Percentiles rank a stretch among this genome's conserved stretches.
These are phyloP conservation scores for Sardinella longiceps DNA, from an alignment of 2,797 vertebrate genomes.

Conservation along the genomic window DNA sequence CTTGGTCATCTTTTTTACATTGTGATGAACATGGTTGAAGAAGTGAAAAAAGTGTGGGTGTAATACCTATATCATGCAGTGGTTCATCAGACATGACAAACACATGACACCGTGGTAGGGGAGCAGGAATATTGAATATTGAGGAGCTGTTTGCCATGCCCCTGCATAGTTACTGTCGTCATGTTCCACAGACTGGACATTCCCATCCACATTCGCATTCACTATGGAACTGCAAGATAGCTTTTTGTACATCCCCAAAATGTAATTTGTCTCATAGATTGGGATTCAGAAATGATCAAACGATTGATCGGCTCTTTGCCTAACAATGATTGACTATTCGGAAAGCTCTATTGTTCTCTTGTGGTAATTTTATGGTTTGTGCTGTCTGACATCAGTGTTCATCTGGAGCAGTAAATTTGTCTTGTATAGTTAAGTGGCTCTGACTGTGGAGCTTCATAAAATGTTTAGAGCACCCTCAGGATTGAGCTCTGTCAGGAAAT, in stretches of 20 bases:
- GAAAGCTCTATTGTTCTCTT: neutral
- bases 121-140: too few species aligned
- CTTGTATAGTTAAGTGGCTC: constrained; percentile 18
- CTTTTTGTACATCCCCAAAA: too few species aligned
- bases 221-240: too few species aligned
- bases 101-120: neutral
- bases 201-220: too few species aligned
- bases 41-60: neutral
- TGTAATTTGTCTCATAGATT: too few species aligned
- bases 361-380: neutral
- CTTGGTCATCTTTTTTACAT: neutral
- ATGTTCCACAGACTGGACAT: too few species aligned
- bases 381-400: constrained; percentile 17
- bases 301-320: too few species aligned
- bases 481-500: constrained; percentile 20
- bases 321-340: too few species aligned
- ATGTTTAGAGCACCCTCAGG: constrained; percentile 20
- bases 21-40: neutral
- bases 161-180: too few species aligned
- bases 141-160: too few species aligned
- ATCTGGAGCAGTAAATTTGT: constrained; percentile 33
- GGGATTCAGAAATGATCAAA: too few species aligned
- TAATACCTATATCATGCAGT: neutral
- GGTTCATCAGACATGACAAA: neutral
- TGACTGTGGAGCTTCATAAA: constrained; percentile 29